Evolutionary conservation across 23 tunicate species (phyloP).

Genomic region (Halocynthia aurantium): DNA sequence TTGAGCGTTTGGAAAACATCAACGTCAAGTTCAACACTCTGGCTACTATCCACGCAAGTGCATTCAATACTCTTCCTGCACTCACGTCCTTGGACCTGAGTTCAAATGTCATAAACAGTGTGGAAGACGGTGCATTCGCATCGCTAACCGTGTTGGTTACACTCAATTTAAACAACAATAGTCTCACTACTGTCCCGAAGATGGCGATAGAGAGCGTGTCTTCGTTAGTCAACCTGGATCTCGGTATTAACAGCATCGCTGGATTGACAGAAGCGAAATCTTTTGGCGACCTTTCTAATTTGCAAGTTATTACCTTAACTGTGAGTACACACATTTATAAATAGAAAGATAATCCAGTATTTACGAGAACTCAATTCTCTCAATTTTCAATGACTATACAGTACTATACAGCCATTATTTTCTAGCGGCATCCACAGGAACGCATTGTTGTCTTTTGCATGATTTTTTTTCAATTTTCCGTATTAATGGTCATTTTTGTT

Average conservation of each 20-base stretch:
- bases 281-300: constrained; percentile 45
- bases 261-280: constrained; percentile 37
- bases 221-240: constrained; percentile 47
- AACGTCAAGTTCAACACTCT: constrained; percentile 39
- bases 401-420: too few species aligned
- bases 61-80: constrained; percentile 41
- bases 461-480: too few species aligned
- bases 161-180: constrained; percentile 30
- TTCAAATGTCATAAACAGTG: constrained; percentile 50
- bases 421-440: too few species aligned
- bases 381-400: too few species aligned
- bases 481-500: background rate
- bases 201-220: constrained; percentile 29
- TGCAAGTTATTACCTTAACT: constrained; percentile 21
- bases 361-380: too few species aligned
- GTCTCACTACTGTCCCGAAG: constrained; percentile 55
- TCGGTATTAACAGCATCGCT: constrained; percentile 41
- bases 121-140: constrained; percentile 48
- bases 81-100: constrained; percentile 40
- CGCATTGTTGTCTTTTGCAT: too few species aligned
- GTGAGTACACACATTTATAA: constrained; percentile 1
- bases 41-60: constrained; percentile 35
- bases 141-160: constrained; percentile 30
- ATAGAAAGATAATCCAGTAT: too few species aligned
- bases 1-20: constrained; percentile 43